Conservation (phyloP, 2,113 vertebrate species). For the Sclerurus mexicanus region DNA sequence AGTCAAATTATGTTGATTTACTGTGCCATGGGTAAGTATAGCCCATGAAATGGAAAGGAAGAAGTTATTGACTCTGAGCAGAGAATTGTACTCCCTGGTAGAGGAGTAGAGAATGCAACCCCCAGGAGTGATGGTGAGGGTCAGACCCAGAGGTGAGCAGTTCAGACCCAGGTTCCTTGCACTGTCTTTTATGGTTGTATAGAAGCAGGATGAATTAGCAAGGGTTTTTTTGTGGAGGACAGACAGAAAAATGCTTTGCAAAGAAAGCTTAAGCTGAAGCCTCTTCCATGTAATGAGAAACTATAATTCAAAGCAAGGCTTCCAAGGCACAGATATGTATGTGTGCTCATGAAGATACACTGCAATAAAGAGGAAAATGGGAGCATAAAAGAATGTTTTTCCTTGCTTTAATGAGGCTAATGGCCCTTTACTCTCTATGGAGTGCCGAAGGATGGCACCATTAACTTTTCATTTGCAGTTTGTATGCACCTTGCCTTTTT, state of each 20-base stretch:
- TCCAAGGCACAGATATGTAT: not conserved
- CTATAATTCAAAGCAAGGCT: not conserved
- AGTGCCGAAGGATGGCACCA: not conserved
- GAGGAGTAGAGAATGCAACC: not conserved
- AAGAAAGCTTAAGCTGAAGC: not conserved
- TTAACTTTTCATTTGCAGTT: slow-evolving; percentile 38
- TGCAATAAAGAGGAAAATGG: slow-evolving; percentile 7
- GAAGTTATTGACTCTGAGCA: not conserved
- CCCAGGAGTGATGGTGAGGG: not conserved
- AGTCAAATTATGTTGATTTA: not conserved
- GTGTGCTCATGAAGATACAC: rapidly evolving
- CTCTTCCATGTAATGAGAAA: not conserved
- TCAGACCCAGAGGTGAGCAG: not conserved
- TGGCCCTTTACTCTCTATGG: not conserved
- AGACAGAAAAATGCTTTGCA: not conserved
- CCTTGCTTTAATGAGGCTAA: slow-evolving; percentile 1
- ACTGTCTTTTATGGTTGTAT: not conserved
- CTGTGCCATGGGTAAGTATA: not conserved
- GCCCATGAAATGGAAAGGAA: not conserved
- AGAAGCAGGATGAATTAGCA: not conserved
- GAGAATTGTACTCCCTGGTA: not conserved
- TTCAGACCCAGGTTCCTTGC: not conserved
- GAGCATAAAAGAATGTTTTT: not conserved
- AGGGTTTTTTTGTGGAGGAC: not conserved
- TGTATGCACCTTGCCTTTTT: not conserved